Conservation (phyloP, 2,113 vertebrate genomes). For the Rhipidura dahli region DNA sequence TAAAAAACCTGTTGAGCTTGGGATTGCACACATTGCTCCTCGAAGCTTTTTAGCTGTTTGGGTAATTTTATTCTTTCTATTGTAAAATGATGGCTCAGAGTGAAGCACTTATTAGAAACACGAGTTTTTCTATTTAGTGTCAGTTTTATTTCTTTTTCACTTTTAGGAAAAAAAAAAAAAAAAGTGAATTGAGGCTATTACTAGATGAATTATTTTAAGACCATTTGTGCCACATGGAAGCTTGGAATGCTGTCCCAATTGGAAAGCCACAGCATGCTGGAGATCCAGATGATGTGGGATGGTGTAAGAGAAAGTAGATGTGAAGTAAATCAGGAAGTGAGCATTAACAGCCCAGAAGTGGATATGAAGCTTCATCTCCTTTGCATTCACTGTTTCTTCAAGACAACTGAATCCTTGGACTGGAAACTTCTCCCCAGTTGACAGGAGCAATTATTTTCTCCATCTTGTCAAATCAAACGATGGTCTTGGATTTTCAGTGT, state of each 20-base stretch:
- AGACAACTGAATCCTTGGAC: neutral
- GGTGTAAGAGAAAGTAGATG: neutral
- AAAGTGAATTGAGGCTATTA: neutral
- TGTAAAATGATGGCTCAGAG: neutral
- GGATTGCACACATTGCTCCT: neutral
- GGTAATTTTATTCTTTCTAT: neutral
- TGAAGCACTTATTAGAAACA: neutral
- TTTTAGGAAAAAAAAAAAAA: neutral
- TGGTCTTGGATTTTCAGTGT: neutral
- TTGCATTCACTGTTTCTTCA: neutral
- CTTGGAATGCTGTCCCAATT: neutral
- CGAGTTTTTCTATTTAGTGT: accelerated
- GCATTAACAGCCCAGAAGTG: neutral
- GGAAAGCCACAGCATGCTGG: accelerated
- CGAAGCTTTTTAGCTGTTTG: neutral
- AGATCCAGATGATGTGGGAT: neutral
- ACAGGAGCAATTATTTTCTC: neutral
- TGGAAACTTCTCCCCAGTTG: neutral
- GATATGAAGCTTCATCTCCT: neutral
- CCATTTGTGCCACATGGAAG: neutral
- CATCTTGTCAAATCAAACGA: neutral
- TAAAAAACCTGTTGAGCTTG: neutral
- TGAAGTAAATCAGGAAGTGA: neutral
- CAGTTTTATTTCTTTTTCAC: neutral
- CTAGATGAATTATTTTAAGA: neutral